Conservation (phyloP, 2,888 invertebrate species). For the Idaea dimidiata region DNA sequence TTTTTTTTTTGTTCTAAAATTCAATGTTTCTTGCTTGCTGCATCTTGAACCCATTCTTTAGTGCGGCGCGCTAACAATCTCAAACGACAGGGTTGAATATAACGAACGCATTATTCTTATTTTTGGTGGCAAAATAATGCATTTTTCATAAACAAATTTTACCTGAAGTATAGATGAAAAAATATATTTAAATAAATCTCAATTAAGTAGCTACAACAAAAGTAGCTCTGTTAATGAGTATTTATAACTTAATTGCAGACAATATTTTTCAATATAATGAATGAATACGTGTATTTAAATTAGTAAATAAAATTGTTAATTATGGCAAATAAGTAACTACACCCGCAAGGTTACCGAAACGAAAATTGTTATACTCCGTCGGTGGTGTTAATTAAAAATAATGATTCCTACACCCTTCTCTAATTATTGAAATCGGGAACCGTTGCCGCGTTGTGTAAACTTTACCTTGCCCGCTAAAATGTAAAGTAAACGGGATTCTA, state of each 20-base stretch:
- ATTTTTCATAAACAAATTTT: too few species aligned
- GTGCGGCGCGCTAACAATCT: too few species aligned
- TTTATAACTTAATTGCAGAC: not conserved
- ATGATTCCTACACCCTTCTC: conserved; percentile 24
- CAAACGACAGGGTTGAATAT: too few species aligned
- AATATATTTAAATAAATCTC: not conserved
- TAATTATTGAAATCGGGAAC: conserved; percentile 23
- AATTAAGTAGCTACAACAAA: not conserved
- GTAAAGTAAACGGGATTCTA: not conserved
- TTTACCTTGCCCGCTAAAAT: conserved; percentile 7
- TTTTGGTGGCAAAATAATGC: too few species aligned
- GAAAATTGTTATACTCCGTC: conserved; percentile 7
- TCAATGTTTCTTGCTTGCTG: too few species aligned
- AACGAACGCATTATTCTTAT: too few species aligned
- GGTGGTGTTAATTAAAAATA: conserved; percentile 31
- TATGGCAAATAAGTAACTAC: not conserved
- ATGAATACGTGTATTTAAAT: not conserved
- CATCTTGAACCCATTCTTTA: too few species aligned
- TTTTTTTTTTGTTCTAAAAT: too few species aligned
- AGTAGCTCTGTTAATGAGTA: not conserved
- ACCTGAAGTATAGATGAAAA: too few species aligned
- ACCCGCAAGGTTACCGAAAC: conserved; percentile 1
- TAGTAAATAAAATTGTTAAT: not conserved
- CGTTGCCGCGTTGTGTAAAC: conserved; percentile 21
- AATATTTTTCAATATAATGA: not conserved